Base-by-base conservation (phyloP, 2,888 invertebrate species). In the Linnaemya vulpina region DNA sequence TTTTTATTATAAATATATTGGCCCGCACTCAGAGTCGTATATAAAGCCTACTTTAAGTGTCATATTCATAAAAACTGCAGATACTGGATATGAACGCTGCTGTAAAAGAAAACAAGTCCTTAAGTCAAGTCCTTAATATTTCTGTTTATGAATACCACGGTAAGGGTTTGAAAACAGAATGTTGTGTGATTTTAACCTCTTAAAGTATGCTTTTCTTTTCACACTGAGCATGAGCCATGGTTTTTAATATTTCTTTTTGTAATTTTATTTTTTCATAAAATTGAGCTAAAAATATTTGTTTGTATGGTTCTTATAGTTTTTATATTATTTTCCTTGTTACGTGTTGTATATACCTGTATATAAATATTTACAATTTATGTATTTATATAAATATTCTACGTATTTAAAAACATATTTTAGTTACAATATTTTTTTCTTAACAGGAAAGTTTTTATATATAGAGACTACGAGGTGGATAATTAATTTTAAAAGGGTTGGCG, bases 241-340 rank as follows among this genome's bases (percentile, higher is more conserved):
- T 25, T 22, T 35, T 63, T 20, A 20, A 51, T 49, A 22, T 67
- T 11, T n/a, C n/a, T 67, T 55, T 49, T 65, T 20, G 17, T 10
- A 25, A 43, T 60, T 38, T 67, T 22, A 43, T 10, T 65, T 77
- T 60, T 76, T 20, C 40, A 85, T 58, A 85, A 85, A 86, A 86
- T 86, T 86, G 86, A 86, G 86, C 86, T 86, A 81, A 84, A 79
- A 79, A 77, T 82, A 79, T 82, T 79, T 84, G n/a, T 82, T 79
- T 84, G n/a, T 46, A 38, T 76, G 30, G 40, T 63, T 30, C 30
- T 76, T 75, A 46, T 58, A 53, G 1, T 13, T 70, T 75, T 62
- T 25, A n/a, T 49, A 22, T 73, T 58, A 30, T 38, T 10, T 40
- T 11, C 40, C 46, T 51, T 13, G 3, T 63, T 38, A 49, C 38